Conservation (phyloP, 2,113 vertebrate genomes). For the Bothrops jararaca region DNA sequence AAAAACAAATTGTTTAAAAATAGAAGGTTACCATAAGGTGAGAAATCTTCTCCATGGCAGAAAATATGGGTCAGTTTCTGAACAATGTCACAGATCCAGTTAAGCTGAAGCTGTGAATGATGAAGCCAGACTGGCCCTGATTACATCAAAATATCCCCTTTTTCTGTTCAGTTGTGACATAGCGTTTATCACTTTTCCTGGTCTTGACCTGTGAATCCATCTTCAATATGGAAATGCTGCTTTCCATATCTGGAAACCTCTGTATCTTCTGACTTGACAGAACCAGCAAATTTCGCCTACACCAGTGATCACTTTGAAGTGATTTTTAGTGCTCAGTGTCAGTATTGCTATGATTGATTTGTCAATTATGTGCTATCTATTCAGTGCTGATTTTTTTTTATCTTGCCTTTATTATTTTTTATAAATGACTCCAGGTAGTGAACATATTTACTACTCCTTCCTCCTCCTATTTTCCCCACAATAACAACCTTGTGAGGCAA, state of each 20-base stretch:
- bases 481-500: background rate
- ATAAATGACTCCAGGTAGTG: background rate
- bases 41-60: background rate
- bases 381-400: background rate
- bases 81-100: background rate
- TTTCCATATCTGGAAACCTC: background rate
- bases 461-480: background rate
- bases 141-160: background rate
- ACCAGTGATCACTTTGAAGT: background rate
- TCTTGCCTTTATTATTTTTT: background rate
- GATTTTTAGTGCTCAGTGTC: background rate
- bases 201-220: background rate
- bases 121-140: background rate
- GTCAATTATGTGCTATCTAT: background rate
- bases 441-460: background rate
- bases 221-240: background rate
- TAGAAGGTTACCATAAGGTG: background rate
- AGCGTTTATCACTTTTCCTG: background rate
- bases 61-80: background rate
- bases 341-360: background rate
- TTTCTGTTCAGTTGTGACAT: background rate
- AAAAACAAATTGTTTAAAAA: background rate
- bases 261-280: fast-evolving
- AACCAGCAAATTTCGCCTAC: background rate
- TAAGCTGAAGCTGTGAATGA: background rate